phyloP scores from a whole-genome alignment of 2,797 vertebrate genomes.

The Urocyon cinereoargenteus region DNA sequence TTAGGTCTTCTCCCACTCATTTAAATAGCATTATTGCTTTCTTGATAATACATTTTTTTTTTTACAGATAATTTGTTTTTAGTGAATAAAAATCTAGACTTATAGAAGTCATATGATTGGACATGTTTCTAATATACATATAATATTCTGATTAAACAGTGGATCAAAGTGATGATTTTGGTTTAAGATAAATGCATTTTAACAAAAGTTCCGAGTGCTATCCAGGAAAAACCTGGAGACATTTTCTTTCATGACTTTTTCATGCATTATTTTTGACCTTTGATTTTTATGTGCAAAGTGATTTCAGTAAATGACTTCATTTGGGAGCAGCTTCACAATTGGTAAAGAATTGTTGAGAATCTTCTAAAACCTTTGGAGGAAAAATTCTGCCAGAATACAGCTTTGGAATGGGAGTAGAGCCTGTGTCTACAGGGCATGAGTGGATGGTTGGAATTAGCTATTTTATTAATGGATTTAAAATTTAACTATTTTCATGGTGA shows the following conservation, averaged over 20 bases:
- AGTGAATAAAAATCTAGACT: neutral
- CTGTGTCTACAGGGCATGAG: neutral
- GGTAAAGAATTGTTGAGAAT: neutral
- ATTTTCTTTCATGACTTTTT: conserved; percentile 36
- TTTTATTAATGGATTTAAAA: conserved; percentile 35
- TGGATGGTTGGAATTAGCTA: neutral
- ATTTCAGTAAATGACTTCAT: conserved; percentile 19
- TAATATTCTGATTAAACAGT: neutral
- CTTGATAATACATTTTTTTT: neutral
- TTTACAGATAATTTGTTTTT: neutral
- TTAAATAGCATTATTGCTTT: neutral
- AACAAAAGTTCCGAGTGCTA: neutral
- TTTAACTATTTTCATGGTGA: neutral
- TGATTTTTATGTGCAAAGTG: conserved; percentile 10
- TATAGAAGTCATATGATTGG: neutral
- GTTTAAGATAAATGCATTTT: conserved; percentile 20
- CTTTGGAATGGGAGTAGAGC: neutral
- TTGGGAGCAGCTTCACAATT: neutral
- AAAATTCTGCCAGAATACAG: neutral
- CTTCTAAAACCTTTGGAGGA: neutral
- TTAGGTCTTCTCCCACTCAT: neutral
- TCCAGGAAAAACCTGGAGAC: neutral
- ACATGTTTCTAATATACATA: neutral
- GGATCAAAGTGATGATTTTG: neutral
- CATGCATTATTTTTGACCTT: neutral